Evolutionary conservation across 2,113 vertebrate species (phyloP).

Genomic region (Cyprinodon variegatus): DNA sequence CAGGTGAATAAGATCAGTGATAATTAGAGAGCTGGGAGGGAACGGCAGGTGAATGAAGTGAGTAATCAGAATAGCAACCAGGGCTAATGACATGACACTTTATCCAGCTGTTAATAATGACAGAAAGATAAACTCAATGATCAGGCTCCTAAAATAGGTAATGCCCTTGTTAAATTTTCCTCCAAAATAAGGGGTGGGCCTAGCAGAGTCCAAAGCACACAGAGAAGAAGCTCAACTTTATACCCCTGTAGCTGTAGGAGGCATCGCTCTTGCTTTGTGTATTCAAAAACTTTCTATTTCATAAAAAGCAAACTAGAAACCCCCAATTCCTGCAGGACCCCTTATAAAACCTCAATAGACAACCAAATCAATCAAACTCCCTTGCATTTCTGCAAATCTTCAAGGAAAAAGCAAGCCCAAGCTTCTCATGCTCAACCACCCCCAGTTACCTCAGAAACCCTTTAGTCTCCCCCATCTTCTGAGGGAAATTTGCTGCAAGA

Average conservation of each 20-base stretch:
- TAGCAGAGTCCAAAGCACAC: neutral
- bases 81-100: no score
- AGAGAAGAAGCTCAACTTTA: neutral
- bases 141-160: no score
- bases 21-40: no score
- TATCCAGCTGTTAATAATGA: no score
- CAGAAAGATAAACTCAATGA: no score
- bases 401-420: neutral
- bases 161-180: neutral
- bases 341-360: neutral
- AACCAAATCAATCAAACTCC: neutral
- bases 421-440: neutral
- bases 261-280: neutral
- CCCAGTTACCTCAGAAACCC: neutral
- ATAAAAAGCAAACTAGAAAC: neutral
- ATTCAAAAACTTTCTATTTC: neutral
- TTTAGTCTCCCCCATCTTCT: neutral
- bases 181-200: neutral
- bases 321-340: neutral
- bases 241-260: no score
- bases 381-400: neutral
- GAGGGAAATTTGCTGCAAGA: neutral
- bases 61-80: no score
- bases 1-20: no score
- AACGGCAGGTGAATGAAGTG: no score